Evolutionary conservation across 2,888 invertebrate genomes (phyloP).

Genomic region (Drosophila macrospina): DNA sequence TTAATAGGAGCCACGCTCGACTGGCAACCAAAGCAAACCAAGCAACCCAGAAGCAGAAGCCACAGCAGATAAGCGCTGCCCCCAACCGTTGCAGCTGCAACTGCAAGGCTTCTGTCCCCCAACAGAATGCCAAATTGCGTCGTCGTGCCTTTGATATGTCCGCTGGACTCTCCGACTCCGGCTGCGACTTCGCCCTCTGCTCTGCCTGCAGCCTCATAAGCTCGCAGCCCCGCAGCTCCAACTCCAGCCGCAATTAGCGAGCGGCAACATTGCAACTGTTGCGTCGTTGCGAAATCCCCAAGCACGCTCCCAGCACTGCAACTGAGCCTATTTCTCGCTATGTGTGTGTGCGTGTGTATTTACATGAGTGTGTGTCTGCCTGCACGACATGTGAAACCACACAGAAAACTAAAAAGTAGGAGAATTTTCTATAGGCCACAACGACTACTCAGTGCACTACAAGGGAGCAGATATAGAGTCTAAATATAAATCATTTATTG

Average conservation of each 20-base stretch:
- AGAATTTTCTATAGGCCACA: background rate
- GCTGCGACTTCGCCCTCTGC: background rate
- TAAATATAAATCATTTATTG: background rate
- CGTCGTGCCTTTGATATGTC: conserved; percentile 59
- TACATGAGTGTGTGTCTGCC: conserved; percentile 6
- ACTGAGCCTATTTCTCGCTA: conserved; percentile 26
- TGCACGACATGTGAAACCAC: conserved; percentile 39
- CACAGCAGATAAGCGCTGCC: conserved; percentile 43
- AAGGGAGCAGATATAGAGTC: background rate
- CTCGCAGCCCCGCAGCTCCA: conserved; percentile 24
- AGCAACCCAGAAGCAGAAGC: conserved; percentile 30
- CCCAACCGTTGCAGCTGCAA: conserved; percentile 18
- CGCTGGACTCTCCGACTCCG: conserved; percentile 25
- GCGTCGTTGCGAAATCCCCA: conserved; percentile 42
- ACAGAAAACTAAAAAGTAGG: conserved; percentile 20
- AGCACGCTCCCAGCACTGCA: conserved; percentile 32
- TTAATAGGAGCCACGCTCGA: conserved; percentile 72
- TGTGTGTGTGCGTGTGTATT: conserved; percentile 9
- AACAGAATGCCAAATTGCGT: conserved; percentile 64
- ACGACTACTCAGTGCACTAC: conserved; percentile 32
- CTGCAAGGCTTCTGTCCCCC: conserved; percentile 12
- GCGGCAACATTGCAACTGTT: conserved; percentile 46
- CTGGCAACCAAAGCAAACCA: conserved; percentile 51
- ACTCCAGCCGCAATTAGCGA: conserved; percentile 55
- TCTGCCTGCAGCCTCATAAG: background rate